Evolutionary conservation across 2,888 invertebrate species (phyloP).

Genomic region (Pardosa pseudoannulata): DNA sequence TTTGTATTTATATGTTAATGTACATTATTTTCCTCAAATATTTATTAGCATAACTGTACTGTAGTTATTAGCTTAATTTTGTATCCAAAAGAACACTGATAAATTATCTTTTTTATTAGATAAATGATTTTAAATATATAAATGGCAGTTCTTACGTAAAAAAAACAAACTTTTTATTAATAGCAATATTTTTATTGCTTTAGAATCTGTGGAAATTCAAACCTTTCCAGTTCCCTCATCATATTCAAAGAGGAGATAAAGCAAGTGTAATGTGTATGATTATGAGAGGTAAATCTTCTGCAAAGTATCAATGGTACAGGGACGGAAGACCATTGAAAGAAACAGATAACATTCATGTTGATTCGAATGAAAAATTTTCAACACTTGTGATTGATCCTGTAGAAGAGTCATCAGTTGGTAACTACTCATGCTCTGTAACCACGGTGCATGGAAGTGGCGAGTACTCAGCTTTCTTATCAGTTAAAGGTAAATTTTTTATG

Average conservation of each 20-base stretch:
- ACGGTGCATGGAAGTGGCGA: constrained; percentile 54
- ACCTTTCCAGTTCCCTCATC: constrained; percentile 26
- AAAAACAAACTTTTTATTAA: too few species aligned
- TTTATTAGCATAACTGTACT: too few species aligned
- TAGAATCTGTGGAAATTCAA: constrained; percentile 58
- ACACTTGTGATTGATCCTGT: constrained; percentile 53
- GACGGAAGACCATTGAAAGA: constrained; percentile 7
- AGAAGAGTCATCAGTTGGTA: constrained; percentile 46
- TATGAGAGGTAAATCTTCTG: constrained; percentile 42
- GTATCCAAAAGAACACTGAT: too few species aligned
- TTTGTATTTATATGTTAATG: too few species aligned
- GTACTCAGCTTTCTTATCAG: constrained; percentile 26
- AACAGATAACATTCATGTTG: constrained; percentile 18
- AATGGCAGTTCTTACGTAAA: too few species aligned
- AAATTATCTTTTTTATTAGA: too few species aligned
- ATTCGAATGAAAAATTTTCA: constrained; percentile 33
- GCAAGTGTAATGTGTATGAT: constrained; percentile 45
- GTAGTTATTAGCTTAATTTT: too few species aligned
- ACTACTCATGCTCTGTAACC: constrained; percentile 69
- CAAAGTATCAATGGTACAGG: constrained; percentile 59
- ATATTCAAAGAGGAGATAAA: constrained; percentile 42
- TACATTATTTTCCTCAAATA: too few species aligned
- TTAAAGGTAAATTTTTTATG: constrained; percentile 64
- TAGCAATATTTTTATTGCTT: background rate
- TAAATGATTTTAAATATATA: too few species aligned